Percentiles rank a stretch among this genome's conserved stretches.
phyloP scores from a whole-genome alignment of 2,797 vertebrate species.

The Poliocrania exsul region DNA sequence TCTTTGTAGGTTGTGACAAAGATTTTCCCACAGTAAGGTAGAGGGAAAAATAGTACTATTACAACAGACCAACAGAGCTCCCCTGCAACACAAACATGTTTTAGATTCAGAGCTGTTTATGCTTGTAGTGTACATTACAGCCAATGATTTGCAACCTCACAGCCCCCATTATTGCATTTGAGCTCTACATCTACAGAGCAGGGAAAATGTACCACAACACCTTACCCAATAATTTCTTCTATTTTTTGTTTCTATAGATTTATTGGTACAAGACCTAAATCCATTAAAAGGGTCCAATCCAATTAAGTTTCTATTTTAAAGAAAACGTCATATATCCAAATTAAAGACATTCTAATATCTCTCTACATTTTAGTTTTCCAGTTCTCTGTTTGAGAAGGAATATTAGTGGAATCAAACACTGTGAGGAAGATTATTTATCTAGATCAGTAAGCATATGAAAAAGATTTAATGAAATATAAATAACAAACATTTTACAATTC shows the following conservation, averaged over 20 bases:
- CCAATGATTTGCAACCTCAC: background rate
- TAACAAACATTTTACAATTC: background rate
- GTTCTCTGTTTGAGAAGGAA: background rate
- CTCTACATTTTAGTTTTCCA: background rate
- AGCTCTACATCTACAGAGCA: background rate
- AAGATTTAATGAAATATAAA: background rate
- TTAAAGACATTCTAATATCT: background rate
- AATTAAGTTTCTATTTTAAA: background rate
- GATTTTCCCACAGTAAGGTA: background rate
- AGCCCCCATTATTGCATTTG: background rate
- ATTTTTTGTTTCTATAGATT: background rate
- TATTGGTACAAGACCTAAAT: background rate
- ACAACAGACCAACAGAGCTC: background rate
- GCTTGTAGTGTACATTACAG: background rate
- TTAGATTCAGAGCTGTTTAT: background rate
- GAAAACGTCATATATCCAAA: background rate
- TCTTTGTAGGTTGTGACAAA: background rate
- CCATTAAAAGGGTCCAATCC: background rate
- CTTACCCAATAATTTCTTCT: background rate
- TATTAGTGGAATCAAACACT: background rate
- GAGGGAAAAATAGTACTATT: background rate
- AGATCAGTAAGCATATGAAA: background rate
- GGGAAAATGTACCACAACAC: background rate
- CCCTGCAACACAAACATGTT: background rate
- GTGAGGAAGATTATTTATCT: background rate